phyloP scores from a whole-genome alignment of 2,888 invertebrate species.

The Synanthedon andrenaeformis region DNA sequence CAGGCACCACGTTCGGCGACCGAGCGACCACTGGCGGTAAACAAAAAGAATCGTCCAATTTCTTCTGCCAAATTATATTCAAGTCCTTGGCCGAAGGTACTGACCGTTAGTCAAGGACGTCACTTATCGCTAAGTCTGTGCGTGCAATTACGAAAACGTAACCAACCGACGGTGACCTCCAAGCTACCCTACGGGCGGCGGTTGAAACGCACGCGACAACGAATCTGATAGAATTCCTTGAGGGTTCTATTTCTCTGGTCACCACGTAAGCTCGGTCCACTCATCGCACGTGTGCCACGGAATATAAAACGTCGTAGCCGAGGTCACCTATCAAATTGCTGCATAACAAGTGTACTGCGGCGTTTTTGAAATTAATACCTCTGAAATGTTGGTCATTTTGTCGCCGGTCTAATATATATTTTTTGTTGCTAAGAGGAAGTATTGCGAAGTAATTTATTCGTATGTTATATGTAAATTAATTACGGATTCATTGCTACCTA shows the following conservation, averaged over 20 bases:
- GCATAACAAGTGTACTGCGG: conserved; percentile 65
- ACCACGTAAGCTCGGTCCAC: conserved; percentile 19
- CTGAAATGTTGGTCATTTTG: conserved; percentile 37
- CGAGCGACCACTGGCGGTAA: conserved; percentile 43
- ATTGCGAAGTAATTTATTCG: not conserved
- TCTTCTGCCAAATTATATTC: conserved; percentile 41
- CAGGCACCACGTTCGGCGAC: conserved; percentile 29
- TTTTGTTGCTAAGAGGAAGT: conserved; percentile 18
- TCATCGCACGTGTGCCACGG: conserved; percentile 31
- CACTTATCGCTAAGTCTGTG: conserved; percentile 40
- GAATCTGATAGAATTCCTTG: conserved; percentile 11
- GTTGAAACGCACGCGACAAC: conserved; percentile 18
- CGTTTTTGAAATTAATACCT: conserved; percentile 55
- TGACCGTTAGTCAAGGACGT: conserved; percentile 54
- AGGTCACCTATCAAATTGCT: conserved; percentile 62
- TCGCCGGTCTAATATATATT: conserved; percentile 22
- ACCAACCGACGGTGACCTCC: conserved; percentile 23
- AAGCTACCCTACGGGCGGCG: conserved; percentile 18
- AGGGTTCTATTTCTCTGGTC: conserved; percentile 19
- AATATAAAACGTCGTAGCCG: conserved; percentile 33
- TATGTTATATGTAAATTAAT: too few species aligned
- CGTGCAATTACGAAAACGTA: conserved; percentile 44
- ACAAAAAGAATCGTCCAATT: conserved; percentile 28
- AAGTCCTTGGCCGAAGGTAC: conserved; percentile 55
- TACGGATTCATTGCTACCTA: too few species aligned